Evolutionary conservation across 2,113 vertebrate species (phyloP), one percentile per base, ranked within the genome.

Genomic region (Clinocottus analis): DNA sequence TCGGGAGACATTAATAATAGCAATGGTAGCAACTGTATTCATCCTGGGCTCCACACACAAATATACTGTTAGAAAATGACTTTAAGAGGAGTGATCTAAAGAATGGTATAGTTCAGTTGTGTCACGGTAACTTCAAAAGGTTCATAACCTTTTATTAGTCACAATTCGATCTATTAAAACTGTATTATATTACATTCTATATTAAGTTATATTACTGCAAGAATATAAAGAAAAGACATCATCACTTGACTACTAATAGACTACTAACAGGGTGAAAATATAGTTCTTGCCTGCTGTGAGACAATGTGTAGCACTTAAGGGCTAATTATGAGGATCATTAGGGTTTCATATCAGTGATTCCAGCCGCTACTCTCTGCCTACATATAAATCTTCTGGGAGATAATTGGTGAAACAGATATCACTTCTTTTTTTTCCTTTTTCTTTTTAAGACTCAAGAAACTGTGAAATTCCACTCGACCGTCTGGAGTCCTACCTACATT

Each of bases 301-400:
- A 77, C n/a, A 59, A 66, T 55, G 72, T 51, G 75, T 31, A 82
- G 84, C 77, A 17, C 3, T 76, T 68, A 37, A 61, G 43, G 66
- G 74, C 29, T 78, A 89, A 92, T 89, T 84, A 83, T 75, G 19
- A 75, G 78, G 75, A 80, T 80, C 69, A 74, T 67, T 81, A 33
- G 60, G 66, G 71, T 69, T 81, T 87, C 7, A 43, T 70, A 73
- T 84, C 68, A 39, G 83, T 31, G 77, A 62, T 76, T 85, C 56
- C 84, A 60, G 73, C 90, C 90, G 82, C 87, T 80, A 76, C 75
- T 45, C 39, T 29, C 81, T 73, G 31, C 83, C 89, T 82, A 87
- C 81, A 82, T 45, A 41, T 53, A 25, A 66, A 74, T 83, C 83
- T 71, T 71, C 61, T 43, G 82, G 74, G 85, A 83, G 41, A 82